A percentile compares a stretch with the other conserved stretches of the same genome.
Conservation (phyloP, 2,797 vertebrate species). For the Emydoidea blandingii region DNA sequence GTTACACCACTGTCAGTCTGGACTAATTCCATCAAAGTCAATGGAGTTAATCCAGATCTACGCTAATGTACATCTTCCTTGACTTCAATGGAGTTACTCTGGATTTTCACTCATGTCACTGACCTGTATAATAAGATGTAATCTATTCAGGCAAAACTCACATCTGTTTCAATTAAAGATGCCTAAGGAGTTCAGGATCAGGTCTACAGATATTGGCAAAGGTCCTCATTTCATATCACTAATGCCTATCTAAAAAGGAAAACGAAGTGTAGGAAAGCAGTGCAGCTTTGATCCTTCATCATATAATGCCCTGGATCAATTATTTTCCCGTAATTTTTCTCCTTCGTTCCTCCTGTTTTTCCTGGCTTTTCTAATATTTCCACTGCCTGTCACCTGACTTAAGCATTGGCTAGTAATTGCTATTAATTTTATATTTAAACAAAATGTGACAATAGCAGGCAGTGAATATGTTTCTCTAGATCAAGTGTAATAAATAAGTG, state of each 20-base stretch:
- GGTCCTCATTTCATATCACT: not conserved
- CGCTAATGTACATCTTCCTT: not conserved
- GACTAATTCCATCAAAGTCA: not conserved
- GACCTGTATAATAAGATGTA: not conserved
- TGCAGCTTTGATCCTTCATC: not conserved
- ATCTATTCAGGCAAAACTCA: not conserved
- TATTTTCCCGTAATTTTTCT: not conserved
- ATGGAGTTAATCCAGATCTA: not conserved
- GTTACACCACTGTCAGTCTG: not conserved
- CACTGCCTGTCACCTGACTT: not conserved
- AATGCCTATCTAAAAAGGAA: not conserved
- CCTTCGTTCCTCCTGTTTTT: not conserved
- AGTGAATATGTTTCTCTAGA: slow-evolving; percentile 1
- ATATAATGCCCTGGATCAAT: not conserved
- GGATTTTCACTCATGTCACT: not conserved
- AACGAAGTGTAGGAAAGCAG: not conserved
- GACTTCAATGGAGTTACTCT: not conserved
- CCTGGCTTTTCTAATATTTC: not conserved
- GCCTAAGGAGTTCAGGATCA: not conserved
- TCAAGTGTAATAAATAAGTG: slow-evolving; percentile 19
- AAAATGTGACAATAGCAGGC: slow-evolving; percentile 37
- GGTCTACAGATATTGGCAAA: not conserved
- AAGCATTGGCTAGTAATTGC: slow-evolving; percentile 7
- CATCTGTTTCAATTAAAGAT: not conserved
- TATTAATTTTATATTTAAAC: slow-evolving; percentile 15